A percentile compares a stretch with the other conserved stretches of the same genome.
phyloP scores from a whole-genome alignment of 2,888 invertebrate species.

The Microchrysa polita region DNA sequence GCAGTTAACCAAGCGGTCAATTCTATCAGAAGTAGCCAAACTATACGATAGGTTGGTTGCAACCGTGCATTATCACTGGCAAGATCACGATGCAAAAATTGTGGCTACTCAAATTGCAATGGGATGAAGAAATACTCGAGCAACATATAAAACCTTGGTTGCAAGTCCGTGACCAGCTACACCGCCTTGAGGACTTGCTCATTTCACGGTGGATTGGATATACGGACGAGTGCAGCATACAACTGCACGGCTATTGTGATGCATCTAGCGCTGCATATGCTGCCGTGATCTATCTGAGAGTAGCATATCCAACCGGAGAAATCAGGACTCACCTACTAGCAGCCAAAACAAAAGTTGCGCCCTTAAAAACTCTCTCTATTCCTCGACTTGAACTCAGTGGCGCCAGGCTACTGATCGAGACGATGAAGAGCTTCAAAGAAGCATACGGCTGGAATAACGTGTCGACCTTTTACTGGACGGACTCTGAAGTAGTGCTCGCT shows the following conservation, averaged over 20 bases:
- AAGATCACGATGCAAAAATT: too few species aligned
- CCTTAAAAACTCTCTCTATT: too few species aligned
- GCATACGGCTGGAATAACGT: constrained; percentile 27
- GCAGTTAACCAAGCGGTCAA: too few species aligned
- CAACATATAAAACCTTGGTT: neutral
- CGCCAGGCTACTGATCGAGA: constrained; percentile 40
- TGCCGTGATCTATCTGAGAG: constrained; percentile 44
- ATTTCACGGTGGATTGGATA: constrained; percentile 20
- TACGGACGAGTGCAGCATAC: neutral
- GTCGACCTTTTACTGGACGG: constrained; percentile 44
- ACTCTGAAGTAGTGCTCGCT: constrained; percentile 50
- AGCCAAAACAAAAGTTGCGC: constrained; percentile 47
- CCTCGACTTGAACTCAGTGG: constrained; percentile 48
- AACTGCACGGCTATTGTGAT: constrained; percentile 29
- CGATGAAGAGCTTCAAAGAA: constrained; percentile 36
- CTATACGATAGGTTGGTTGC: too few species aligned
- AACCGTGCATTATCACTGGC: too few species aligned
- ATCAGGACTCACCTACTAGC: constrained; percentile 7
- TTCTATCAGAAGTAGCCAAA: too few species aligned
- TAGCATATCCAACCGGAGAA: neutral
- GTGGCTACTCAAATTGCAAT: neutral
- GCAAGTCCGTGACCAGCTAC: neutral
- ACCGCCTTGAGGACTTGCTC: neutral
- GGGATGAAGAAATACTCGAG: constrained; percentile 13
- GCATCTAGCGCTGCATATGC: constrained; percentile 36